Conservation (phyloP, 1,140 invertebrate species). For the Conus betulinus region DNA sequence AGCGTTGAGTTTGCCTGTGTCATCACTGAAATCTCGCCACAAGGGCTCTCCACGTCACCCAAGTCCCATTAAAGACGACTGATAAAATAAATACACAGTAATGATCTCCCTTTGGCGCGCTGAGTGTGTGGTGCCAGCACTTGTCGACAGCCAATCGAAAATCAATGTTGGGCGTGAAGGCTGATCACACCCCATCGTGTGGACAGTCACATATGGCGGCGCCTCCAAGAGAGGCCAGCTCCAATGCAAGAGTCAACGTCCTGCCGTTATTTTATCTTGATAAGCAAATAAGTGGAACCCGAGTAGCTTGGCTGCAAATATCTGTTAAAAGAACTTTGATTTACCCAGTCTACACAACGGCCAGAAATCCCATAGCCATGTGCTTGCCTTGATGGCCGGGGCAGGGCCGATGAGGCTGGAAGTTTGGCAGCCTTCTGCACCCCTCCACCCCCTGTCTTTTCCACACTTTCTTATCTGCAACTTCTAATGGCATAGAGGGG, state of each 20-base stretch:
- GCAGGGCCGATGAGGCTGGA: neutral
- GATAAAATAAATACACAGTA: conserved; percentile 18
- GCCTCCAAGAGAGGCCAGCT: neutral
- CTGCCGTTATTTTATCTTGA: conserved; percentile 31
- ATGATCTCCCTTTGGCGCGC: conserved; percentile 31
- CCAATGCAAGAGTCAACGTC: conserved; percentile 22
- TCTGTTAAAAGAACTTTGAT: conserved; percentile 39
- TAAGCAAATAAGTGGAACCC: conserved; percentile 24
- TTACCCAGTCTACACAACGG: conserved; percentile 24
- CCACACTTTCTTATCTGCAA: neutral
- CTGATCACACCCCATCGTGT: conserved; percentile 13
- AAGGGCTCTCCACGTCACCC: neutral
- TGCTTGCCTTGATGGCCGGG: neutral
- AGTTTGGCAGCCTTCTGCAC: neutral
- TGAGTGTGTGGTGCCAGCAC: conserved; percentile 17
- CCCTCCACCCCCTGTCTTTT: neutral
- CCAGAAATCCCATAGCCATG: conserved; percentile 16
- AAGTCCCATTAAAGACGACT: conserved; percentile 24
- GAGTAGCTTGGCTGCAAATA: conserved; percentile 32
- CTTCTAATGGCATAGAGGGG: neutral
- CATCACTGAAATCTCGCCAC: neutral
- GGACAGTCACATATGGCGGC: conserved; percentile 29
- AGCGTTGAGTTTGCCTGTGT: neutral
- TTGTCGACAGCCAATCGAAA: conserved; percentile 33
- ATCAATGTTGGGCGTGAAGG: neutral